Evolutionary conservation across 2,888 invertebrate species (phyloP), one percentile per base, ranked within the genome.

Genomic region (Eupelmus urozonus): DNA sequence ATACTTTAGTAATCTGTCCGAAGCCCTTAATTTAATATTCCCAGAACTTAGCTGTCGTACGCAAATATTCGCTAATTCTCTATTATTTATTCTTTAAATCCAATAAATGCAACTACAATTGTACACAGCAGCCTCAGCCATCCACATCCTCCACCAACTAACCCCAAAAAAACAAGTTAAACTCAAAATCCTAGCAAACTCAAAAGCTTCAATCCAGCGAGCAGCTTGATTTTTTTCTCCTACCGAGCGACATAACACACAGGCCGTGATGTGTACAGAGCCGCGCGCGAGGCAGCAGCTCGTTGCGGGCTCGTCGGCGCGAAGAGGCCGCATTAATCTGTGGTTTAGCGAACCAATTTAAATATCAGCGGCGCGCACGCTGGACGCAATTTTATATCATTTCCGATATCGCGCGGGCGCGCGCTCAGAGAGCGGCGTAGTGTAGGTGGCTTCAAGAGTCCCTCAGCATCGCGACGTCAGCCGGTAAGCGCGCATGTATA

Each of bases 331-430:
- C 88, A 89, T 89, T 88, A 89, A 89, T 88, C 87, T 87, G 89
- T 88, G 88, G 87, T 89, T 89, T 89, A 89, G 89, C 89, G 88
- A 87, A 89, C 88, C 89, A 89, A 89, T 89, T 89, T 89, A 89
- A 89, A 89, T 89, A 89, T 89, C 88, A 88, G 88, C 88, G 86
- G 86, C 88, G 49, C 60, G 66, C 72, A 60, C 72, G 45, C 23
- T 88, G 85, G 86, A 89, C 89, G 89, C 89, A 89, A 89, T 89
- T 89, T 89, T 89, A 89, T 89, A 89, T 89, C 87, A 89, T 89
- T 89, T 89, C 89, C 89, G 89, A 89, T 89, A 89, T 87, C 86
- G 85, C 85, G 85, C 83, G 84, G 7, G 45, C 49, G 29, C 42
- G 18, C 49, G n/a, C n/a, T n/a, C n/a, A n/a, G n/a, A 27, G n/a